Evolutionary conservation across 2,113 vertebrate genomes (phyloP).

Genomic region (Xenotilapia longispinis): DNA sequence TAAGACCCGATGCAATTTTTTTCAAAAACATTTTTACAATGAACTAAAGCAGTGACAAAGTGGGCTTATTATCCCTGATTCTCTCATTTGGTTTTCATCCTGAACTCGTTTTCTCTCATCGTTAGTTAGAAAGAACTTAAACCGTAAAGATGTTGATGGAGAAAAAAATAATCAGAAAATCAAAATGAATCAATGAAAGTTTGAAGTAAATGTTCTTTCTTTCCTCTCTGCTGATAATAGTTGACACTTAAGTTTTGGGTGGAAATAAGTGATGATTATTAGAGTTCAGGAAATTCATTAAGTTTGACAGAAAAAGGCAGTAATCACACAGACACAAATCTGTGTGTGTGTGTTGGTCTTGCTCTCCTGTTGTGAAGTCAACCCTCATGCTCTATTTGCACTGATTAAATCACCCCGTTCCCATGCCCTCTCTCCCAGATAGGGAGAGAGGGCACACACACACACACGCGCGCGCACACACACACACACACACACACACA

Average conservation of each 20-base stretch:
- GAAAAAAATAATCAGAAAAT: neutral
- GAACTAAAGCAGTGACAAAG: neutral
- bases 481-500: fast-evolving
- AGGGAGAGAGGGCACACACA: neutral
- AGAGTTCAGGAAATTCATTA: neutral
- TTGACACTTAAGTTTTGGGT: neutral
- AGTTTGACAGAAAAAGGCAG: neutral
- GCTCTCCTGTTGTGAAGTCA: neutral
- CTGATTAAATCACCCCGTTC: neutral
- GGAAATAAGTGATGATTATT: neutral
- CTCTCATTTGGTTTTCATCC: neutral
- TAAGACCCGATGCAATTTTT: neutral
- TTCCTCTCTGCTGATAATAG: neutral
- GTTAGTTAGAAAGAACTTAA: neutral
- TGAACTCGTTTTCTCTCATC: neutral
- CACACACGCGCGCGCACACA: fast-evolving
- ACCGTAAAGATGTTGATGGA: neutral
- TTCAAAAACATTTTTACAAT: neutral
- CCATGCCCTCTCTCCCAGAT: neutral
- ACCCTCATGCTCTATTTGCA: slow-evolving; percentile 9
- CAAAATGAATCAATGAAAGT: neutral
- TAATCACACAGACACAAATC: neutral
- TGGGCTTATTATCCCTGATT: neutral
- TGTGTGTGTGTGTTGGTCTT: neutral
- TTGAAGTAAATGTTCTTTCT: neutral